Base-by-base conservation (phyloP, 2,888 invertebrate species). In the Pandemis corylana region DNA sequence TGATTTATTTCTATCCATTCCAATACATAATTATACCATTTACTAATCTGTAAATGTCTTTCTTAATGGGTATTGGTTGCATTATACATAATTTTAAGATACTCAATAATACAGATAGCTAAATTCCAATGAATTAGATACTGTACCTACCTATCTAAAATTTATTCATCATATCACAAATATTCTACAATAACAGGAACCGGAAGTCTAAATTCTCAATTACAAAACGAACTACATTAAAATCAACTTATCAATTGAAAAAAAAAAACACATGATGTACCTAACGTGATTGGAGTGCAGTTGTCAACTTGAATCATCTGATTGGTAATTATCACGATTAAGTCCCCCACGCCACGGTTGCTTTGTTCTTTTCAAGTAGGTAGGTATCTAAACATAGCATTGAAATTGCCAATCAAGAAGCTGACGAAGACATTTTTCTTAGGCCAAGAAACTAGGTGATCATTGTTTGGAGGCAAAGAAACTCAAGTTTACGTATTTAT, bases 1-100 rank as follows among this genome's bases (percentile, higher is more conserved):
- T 56, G 71, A 75, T 70, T 71, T 75, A 70, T 70, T 71, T 75
- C 53, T 56, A 62, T 67, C 65, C 15, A 44, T 68, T 68, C 44
- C 42, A 42, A 51, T 63, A 62, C 70, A 63, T 51, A 70, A 63
- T 63, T 63, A 63, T 7, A 63, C 65, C 65, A 65, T 49, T 49
- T 36, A 13, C 13, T 65, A 65, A 67, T 67, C 67, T 67, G 7
- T 41, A 67, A 28, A 67, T 67, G 41, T n/a, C n/a, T 67, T 10
- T 15, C 53, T 67, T 67, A 67, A 53, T 67, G 67, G n/a, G n/a
- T 53, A 53, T 56, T 56, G 13, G 51, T 49, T 67, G 53, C 20
- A 65, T 49, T 49, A 65, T 3, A 36, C 36, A 13, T 28, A 36
- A 49, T 28, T 15, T 46, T 7, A 64, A 46, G 20, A 46, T 28